Conservation (phyloP, 2,888 invertebrate genomes). For the Eristalis pertinax region DNA sequence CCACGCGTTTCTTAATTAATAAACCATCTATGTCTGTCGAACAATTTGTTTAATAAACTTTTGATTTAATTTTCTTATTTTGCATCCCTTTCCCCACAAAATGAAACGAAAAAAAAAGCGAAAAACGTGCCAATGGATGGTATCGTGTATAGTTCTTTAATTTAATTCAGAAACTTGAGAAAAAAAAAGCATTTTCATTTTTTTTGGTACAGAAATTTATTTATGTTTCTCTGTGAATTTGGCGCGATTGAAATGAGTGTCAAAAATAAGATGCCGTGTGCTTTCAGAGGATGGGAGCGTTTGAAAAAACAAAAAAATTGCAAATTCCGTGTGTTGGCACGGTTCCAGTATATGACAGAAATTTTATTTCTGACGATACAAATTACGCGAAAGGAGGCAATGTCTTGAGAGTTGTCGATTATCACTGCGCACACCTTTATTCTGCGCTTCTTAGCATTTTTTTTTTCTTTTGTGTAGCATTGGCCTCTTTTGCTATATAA, state of each 20-base stretch:
- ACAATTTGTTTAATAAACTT: constrained; percentile 33
- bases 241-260: constrained; percentile 35
- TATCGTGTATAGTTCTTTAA: constrained; percentile 37
- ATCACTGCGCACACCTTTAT: constrained; percentile 49
- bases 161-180: constrained; percentile 14
- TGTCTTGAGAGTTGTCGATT: constrained; percentile 21
- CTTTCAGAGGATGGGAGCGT: constrained; percentile 12
- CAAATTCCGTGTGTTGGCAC: constrained; percentile 48
- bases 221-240: constrained; percentile 25
- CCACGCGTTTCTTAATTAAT: constrained; percentile 6
- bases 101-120: not conserved
- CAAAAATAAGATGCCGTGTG: constrained; percentile 39
- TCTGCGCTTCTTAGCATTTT: constrained; percentile 15
- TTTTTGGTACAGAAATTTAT: constrained; percentile 18
- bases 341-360: constrained; percentile 43
- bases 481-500: constrained; percentile 35
- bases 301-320: constrained; percentile 18
- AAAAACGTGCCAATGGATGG: constrained; percentile 25
- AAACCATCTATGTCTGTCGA: constrained; percentile 14
- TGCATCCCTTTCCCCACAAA: not conserved
- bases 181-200: constrained; percentile 13
- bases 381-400: constrained; percentile 19
- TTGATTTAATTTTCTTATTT: constrained; percentile 6
- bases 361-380: constrained; percentile 37
- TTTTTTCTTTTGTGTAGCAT: constrained; percentile 19